A percentile compares a stretch with the other conserved stretches of the same genome.
Evolutionary conservation across 2,113 vertebrate genomes (phyloP).

Genomic region (Laticauda laticaudata): DNA sequence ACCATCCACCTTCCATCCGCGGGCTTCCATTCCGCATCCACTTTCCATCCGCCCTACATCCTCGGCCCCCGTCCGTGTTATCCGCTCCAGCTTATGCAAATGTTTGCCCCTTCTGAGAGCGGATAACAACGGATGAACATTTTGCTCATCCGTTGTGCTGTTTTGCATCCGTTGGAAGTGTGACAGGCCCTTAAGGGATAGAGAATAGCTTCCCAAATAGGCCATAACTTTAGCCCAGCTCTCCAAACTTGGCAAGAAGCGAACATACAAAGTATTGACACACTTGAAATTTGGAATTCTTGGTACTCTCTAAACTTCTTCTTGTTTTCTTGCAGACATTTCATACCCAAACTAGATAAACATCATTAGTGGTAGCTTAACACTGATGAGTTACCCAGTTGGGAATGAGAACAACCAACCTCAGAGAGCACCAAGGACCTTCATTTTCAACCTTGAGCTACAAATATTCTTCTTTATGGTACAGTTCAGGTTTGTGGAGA

Average conservation of each 20-base stretch:
- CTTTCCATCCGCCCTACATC: too few relatives aligned
- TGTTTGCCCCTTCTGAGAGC: too few relatives aligned
- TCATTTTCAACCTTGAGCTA: background rate
- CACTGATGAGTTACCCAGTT: background rate
- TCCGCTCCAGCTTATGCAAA: too few relatives aligned
- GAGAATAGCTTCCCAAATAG: background rate
- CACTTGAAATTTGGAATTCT: background rate
- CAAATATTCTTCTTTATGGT: background rate
- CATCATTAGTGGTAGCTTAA: background rate
- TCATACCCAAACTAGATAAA: background rate
- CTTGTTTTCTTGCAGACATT: background rate
- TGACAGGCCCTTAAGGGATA: too few relatives aligned
- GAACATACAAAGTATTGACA: background rate
- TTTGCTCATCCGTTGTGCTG: too few relatives aligned
- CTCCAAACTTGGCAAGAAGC: background rate
- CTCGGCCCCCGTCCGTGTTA: too few relatives aligned
- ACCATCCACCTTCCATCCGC: too few relatives aligned
- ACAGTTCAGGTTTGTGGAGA: background rate
- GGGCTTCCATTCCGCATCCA: too few relatives aligned
- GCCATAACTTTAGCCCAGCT: background rate
- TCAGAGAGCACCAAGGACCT: background rate
- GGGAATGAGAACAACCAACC: background rate
- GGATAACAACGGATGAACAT: too few relatives aligned
- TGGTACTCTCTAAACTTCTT: background rate
- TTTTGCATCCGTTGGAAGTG: too few relatives aligned